These are phyloP conservation scores for Calephelis nemesis DNA, from an alignment of 1,140 invertebrate species.

Conservation along the genomic window DNA sequence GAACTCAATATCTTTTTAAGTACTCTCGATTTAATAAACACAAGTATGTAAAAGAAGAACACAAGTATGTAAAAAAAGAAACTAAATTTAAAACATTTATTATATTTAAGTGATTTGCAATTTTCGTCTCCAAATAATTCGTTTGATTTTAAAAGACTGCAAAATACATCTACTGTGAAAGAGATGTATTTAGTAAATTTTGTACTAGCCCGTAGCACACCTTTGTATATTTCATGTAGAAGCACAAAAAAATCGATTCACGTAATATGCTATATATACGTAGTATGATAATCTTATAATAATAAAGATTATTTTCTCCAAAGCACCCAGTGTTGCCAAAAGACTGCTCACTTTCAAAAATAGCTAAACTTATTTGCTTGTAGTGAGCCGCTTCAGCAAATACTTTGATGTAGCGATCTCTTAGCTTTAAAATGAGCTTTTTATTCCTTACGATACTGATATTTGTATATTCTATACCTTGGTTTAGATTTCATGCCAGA, in stretches of 20 bases:
- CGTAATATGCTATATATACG: too few relatives aligned
- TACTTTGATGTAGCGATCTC: conserved; percentile 37
- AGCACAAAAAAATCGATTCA: background rate
- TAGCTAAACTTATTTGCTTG: conserved; percentile 14
- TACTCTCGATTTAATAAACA: too few relatives aligned
- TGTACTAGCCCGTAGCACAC: background rate
- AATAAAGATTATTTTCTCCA: conserved; percentile 8
- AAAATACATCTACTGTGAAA: too few relatives aligned
- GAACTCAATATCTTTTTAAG: too few relatives aligned
- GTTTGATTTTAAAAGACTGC: too few relatives aligned
- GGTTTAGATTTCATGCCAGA: background rate
- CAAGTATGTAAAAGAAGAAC: too few relatives aligned
- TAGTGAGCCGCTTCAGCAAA: conserved; percentile 19
- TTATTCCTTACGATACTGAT: conserved; percentile 27
- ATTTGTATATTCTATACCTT: conserved; percentile 37
- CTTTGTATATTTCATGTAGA: background rate
- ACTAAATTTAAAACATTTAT: too few relatives aligned
- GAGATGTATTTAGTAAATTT: background rate
- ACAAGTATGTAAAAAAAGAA: too few relatives aligned
- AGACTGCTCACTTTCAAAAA: conserved; percentile 23
- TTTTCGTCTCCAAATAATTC: too few relatives aligned
- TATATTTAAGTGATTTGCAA: too few relatives aligned
- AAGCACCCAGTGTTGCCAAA: conserved; percentile 22
- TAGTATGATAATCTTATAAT: too few relatives aligned
- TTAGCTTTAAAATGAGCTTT: conserved; percentile 44